A percentile compares a stretch with the other conserved stretches of the same genome.
These are phyloP conservation scores for Orbicella faveolata DNA, from an alignment of 64 coral and sea anemone species.

Conservation along the genomic window DNA sequence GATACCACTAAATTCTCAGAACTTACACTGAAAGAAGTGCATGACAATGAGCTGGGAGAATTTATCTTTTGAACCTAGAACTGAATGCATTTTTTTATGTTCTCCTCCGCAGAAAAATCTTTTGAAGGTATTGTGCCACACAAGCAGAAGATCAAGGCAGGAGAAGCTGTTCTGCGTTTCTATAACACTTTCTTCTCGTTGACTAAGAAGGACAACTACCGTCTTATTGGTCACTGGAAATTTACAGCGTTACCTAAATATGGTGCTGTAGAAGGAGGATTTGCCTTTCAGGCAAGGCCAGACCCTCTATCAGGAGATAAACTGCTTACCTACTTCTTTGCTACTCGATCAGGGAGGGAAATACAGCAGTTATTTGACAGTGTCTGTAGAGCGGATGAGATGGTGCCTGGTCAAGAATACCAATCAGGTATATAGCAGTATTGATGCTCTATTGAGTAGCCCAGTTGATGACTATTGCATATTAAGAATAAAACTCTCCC, in stretches of 20 bases:
- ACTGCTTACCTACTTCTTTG: conserved; percentile 69
- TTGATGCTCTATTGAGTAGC: no score
- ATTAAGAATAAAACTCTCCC: no score
- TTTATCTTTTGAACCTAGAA: background rate
- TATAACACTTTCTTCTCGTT: conserved; percentile 77
- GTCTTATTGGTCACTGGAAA: conserved; percentile 82
- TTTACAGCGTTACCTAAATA: conserved; percentile 80
- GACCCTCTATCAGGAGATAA: conserved; percentile 36
- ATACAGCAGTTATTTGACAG: conserved; percentile 84
- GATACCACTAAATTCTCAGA: no score
- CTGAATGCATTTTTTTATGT: background rate
- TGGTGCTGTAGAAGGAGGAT: conserved; percentile 73
- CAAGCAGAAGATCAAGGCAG: conserved; percentile 90
- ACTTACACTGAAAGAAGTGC: no score
- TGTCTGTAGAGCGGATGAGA: conserved; percentile 63
- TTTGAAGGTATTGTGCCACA: conserved; percentile 85
- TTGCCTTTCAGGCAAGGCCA: conserved; percentile 79
- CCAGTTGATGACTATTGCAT: no score
- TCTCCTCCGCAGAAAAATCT: conserved; percentile 54
- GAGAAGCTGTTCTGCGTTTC: conserved; percentile 82
- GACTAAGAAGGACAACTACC: conserved; percentile 80
- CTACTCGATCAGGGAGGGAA: conserved; percentile 67
- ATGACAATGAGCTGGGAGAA: no score
- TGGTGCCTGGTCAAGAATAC: background rate
- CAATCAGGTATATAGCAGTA: background rate